Evolutionary conservation across 2,113 vertebrate genomes (phyloP).

Genomic region (Anguilla rostrata): DNA sequence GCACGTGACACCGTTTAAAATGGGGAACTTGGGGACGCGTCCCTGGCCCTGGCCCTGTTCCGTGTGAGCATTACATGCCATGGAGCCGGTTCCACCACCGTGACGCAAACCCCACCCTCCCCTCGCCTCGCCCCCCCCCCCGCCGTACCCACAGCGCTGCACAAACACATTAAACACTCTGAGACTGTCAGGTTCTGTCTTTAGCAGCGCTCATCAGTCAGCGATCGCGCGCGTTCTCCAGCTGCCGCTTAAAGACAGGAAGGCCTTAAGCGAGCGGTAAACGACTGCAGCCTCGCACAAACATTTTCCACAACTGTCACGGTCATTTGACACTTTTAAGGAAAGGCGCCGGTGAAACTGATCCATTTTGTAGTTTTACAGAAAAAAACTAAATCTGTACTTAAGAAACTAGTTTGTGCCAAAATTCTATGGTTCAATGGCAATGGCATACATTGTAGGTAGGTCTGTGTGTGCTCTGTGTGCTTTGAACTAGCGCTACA

Average conservation of each 20-base stretch:
- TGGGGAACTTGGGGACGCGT: background rate
- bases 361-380: background rate
- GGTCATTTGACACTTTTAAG: background rate
- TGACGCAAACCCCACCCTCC: background rate
- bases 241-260: background rate
- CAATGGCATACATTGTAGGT: background rate
- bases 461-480: background rate
- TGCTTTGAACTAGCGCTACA: too few species aligned
- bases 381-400: too few species aligned
- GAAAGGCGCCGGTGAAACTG: background rate
- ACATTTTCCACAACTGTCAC: background rate
- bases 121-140: too few species aligned
- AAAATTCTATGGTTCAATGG: background rate
- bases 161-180: background rate
- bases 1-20: conserved; percentile 6
- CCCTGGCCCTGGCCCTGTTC: background rate
- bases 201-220: too few species aligned
- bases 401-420: background rate
- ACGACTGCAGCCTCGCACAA: background rate
- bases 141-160: too few species aligned
- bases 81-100: background rate
- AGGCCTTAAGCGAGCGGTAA: background rate
- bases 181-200: too few species aligned
- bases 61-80: background rate
- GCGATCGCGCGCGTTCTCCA: background rate